Evolutionary conservation across 2,113 vertebrate species (phyloP).

Genomic region (Nyctibius bracteatus): DNA sequence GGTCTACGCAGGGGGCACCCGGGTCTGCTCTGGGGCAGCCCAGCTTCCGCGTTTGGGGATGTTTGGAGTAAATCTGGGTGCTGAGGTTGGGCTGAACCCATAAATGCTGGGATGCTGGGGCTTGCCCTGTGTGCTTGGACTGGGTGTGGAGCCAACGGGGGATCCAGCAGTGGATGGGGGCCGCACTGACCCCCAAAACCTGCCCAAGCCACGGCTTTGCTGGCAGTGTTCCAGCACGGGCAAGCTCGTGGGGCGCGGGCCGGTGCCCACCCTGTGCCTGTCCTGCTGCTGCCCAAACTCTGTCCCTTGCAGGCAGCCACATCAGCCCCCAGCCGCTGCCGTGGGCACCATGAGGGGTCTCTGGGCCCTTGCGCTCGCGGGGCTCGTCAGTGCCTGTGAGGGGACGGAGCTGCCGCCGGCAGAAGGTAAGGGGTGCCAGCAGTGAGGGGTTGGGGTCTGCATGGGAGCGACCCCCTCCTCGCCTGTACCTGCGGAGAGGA

Average conservation of each 20-base stretch:
- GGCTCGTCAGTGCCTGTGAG: constrained; percentile 30
- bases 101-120: background rate
- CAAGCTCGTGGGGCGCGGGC: rapidly evolving
- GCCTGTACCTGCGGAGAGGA: background rate
- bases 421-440: background rate
- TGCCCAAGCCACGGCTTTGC: rapidly evolving
- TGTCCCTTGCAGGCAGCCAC: background rate
- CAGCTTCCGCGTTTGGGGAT: rapidly evolving
- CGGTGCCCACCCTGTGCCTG: background rate
- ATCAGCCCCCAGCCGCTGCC: background rate
- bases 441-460: rapidly evolving
- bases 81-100: background rate
- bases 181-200: background rate
- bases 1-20: rapidly evolving
- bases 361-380: background rate
- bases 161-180: background rate
- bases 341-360: constrained; percentile 48
- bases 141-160: background rate
- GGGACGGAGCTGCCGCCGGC: background rate
- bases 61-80: background rate
- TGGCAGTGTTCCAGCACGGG: background rate
- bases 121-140: background rate
- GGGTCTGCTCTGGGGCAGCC: background rate
- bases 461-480: rapidly evolving
- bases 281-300: rapidly evolving